Evolutionary conservation across 2,113 vertebrate genomes (phyloP).

Genomic region (Scomber scombrus): DNA sequence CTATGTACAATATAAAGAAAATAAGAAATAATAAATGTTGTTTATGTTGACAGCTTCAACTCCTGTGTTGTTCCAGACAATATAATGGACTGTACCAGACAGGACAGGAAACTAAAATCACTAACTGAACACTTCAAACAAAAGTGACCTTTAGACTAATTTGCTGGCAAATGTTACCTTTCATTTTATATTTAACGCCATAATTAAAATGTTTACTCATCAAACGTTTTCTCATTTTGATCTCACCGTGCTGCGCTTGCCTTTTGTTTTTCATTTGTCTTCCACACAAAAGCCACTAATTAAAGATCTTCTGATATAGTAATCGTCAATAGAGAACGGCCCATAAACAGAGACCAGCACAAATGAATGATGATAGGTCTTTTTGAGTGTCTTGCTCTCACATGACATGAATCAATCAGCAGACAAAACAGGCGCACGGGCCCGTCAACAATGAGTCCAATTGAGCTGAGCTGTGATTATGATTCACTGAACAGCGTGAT

Average conservation of each 20-base stretch:
- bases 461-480: slow-evolving; percentile 71
- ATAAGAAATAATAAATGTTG: neutral
- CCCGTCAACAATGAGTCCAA: slow-evolving; percentile 59
- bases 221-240: slow-evolving; percentile 57
- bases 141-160: slow-evolving; percentile 77
- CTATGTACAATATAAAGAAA: neutral
- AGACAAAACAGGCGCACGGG: slow-evolving; percentile 48
- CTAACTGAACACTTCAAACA: slow-evolving; percentile 55
- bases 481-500: slow-evolving; percentile 51
- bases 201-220: slow-evolving; percentile 80
- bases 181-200: slow-evolving; percentile 70
- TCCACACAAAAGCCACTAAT: slow-evolving; percentile 78
- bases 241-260: slow-evolving; percentile 11
- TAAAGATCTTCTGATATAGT: slow-evolving; percentile 78
- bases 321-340: slow-evolving; percentile 70
- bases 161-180: slow-evolving; percentile 68
- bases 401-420: slow-evolving; percentile 75
- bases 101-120: slow-evolving; percentile 6
- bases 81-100: neutral
- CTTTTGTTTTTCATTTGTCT: slow-evolving; percentile 75
- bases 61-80: neutral
- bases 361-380: slow-evolving; percentile 73
- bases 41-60: neutral
- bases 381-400: slow-evolving; percentile 62
- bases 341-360: slow-evolving; percentile 62